Evolutionary conservation across 1,140 invertebrate species (phyloP), one percentile per base, ranked within the genome.

Genomic region (Agraylea sexmaculata): DNA sequence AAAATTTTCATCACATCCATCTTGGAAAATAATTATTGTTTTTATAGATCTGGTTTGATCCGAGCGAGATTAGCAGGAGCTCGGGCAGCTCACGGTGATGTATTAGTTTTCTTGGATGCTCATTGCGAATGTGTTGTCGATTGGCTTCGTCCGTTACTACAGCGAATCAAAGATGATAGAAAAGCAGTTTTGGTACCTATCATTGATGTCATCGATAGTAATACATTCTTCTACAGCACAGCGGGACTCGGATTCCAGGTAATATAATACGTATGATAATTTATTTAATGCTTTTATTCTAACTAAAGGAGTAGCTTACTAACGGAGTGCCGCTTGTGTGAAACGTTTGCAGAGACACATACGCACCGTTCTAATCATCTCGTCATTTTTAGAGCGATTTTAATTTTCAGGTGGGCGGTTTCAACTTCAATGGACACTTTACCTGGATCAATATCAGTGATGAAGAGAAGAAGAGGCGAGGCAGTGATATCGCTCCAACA

Each of bases 101-200:
- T 90, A 15, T 62, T 96, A 12, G 71, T 93, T n/a, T 94, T 95
- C 60, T 68, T 94, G 23, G 92, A 96, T 66, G 87, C 90, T n/a
- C 92, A 96, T 60, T 94, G 90, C 67, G 91, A 96, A 73, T 77
- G 75, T n/a, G 79, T 74, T 42, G 53, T 67, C 34, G 71, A 79
- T 53, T 92, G 87, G 87, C 68, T 92, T 39, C 81, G 93, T 57
- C 92, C 92, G 2, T 59, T 96, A 30, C 62, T 96, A 29, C 70
- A 81, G 45, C 66, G 87, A 42, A 85, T 94, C 44, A 77, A 80
- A 55, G 76, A 90, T 47, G 83, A 90, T 27, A 62, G 71, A 2
- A 76, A 71, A 12, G 75, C 79, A 10, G 87, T 93, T 10, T 58
- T 94, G 22, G 87, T 90, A 51, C 92, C 92, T 2, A 85, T 92